A percentile compares a stretch with the other conserved stretches of the same genome.
phyloP scores from a whole-genome alignment of 2,113 vertebrate species.

The Ictalurus punctatus region DNA sequence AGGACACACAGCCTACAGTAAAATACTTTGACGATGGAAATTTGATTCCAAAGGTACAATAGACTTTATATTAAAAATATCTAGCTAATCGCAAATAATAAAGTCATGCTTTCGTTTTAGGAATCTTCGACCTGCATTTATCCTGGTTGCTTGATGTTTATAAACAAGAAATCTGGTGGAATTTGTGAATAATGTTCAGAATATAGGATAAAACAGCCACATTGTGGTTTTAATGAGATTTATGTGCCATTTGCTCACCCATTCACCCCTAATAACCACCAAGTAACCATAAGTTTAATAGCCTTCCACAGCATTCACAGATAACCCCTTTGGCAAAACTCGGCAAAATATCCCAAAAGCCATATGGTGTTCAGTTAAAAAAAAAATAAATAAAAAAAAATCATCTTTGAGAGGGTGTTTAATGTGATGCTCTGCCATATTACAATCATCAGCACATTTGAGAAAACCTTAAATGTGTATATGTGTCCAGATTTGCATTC shows the following conservation, averaged over 20 bases:
- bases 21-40: neutral
- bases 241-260: neutral
- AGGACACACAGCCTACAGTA: neutral
- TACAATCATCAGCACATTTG: slow-evolving; percentile 13
- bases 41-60: neutral
- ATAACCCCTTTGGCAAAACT: neutral
- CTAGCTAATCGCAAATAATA: neutral
- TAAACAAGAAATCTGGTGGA: neutral
- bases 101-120: neutral
- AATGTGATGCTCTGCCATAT: neutral
- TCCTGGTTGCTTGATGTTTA: neutral
- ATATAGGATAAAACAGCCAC: neutral
- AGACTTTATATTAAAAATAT: neutral
- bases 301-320: neutral
- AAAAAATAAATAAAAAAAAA: neutral
- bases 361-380: neutral
- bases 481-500: neutral
- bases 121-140: neutral
- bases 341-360: neutral
- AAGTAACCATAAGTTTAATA: neutral
- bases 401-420: neutral
- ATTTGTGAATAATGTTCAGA: neutral
- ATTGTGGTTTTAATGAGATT: neutral
- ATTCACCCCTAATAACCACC: neutral
- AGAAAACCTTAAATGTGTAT: slow-evolving; percentile 8